Evolutionary conservation across 2,888 invertebrate species (phyloP).

Genomic region (Nemurella pictetii): DNA sequence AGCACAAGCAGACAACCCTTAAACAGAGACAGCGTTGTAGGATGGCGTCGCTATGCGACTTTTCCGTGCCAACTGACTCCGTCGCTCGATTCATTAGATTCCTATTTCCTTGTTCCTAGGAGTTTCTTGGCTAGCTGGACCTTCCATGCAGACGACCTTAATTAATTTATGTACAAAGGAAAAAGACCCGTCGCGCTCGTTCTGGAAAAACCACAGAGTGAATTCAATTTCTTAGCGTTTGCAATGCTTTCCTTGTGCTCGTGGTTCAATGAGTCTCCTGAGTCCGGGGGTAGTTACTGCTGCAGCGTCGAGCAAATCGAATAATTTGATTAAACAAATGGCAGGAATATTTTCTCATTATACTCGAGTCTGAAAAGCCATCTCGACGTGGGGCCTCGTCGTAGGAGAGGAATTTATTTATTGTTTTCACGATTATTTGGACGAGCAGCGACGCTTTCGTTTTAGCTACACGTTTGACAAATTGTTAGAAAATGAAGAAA

Average conservation of each 20-base stretch:
- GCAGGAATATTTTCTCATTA: neutral
- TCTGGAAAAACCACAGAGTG: neutral
- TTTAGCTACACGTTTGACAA: neutral
- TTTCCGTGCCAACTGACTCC: too few relatives aligned
- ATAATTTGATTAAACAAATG: neutral
- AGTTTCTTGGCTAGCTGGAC: neutral
- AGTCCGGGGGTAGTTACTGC: neutral
- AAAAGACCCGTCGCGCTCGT: neutral
- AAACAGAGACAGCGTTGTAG: neutral
- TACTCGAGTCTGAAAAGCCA: neutral
- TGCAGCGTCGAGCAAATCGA: neutral
- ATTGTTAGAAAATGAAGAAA: neutral
- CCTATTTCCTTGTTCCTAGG: neutral
- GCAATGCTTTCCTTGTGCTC: neutral
- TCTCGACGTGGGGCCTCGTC: neutral
- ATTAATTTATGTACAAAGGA: neutral
- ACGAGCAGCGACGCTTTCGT: neutral
- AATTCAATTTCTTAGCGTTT: neutral
- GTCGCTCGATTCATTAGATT: too few relatives aligned
- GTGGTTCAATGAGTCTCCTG: neutral
- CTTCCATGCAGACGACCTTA: neutral
- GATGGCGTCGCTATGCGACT: too few relatives aligned
- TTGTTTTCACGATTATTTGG: neutral
- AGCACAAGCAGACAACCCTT: neutral
- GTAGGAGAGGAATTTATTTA: neutral